Base-by-base conservation (phyloP, 1,140 invertebrate genomes). In the Leptinotarsa undecemlineata region DNA sequence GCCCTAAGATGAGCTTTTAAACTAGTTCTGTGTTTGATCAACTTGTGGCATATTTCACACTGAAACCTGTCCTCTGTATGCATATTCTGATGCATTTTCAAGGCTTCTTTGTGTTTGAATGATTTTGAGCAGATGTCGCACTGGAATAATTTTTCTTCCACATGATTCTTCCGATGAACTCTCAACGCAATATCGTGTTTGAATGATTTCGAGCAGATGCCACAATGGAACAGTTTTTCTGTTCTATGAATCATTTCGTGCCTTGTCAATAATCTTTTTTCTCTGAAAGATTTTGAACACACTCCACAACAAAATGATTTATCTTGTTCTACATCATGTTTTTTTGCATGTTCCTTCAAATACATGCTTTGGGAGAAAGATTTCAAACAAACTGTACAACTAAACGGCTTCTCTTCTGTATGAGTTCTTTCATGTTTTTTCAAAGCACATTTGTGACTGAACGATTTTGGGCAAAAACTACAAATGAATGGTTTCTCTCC, bases 221-320 rank as follows among this genome's bases (percentile, higher is more conserved):
- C 60, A 61, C 60, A 61, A 19, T 61, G 17, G 13, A 61, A 61
- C n/a, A 20, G 60, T 61, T 61, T 61, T 61, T 61, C 60, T 3
- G 17, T 19, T 61, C 8, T 42, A 42, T 42, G 33, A 42, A 11
- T 42, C 33, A 42, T 42, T 8, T 42, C 33, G 3, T 42, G 60
- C 17, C n/a, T 61, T 0, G 20, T 20, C 20, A 61, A 61, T 19
- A 19, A 19, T 8, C 60, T 61, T 61, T 61, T 61, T 6, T 61
- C 75, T 21, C 66, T 74, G 23, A 79, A 81, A 8, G 71, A 72
- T 23, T 42, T 68, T 14, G 60, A 62, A 67, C 80, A 81, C 33
- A 76, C 42, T 13, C 66, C 51, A 82, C 92, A 94, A 79, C 88
- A 88, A 82, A 92, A 94, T 0, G 92, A 93, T 76, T 91, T 88